phyloP scores from a whole-genome alignment of 2,888 invertebrate species.

The Phymatocera aterrima region DNA sequence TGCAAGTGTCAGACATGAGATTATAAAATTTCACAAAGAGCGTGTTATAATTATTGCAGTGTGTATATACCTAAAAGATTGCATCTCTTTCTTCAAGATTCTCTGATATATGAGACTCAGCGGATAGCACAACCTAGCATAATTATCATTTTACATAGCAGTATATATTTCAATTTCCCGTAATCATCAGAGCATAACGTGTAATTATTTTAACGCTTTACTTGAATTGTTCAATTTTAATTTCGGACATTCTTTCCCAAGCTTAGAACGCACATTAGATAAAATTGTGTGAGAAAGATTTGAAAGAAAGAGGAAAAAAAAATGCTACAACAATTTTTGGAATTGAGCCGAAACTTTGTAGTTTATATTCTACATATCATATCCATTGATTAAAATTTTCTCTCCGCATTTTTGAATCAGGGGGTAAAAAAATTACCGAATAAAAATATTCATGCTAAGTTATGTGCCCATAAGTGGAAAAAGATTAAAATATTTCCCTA shows the following conservation, averaged over 20 bases:
- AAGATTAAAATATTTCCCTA: conserved; percentile 13
- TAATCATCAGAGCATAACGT: conserved; percentile 21
- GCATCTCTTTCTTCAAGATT: conserved; percentile 28
- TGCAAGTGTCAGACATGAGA: neutral
- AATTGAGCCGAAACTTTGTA: too few species aligned
- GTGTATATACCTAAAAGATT: too few species aligned
- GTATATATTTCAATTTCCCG: neutral
- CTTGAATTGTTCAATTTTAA: conserved; percentile 13
- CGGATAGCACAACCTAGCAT: neutral
- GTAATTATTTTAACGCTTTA: conserved; percentile 13
- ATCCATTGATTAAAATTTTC: too few species aligned
- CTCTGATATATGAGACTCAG: neutral
- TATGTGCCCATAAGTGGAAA: conserved; percentile 13
- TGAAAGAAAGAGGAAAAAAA: neutral
- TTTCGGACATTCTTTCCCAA: conserved; percentile 7
- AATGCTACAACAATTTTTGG: neutral
- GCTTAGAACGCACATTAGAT: conserved; percentile 9
- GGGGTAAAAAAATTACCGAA: neutral
- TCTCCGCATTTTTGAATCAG: neutral
- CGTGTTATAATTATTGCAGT: conserved; percentile 33
- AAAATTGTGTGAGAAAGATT: neutral
- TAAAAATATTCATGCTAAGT: conserved; percentile 26
- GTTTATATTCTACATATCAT: too few species aligned
- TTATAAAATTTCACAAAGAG: conserved; percentile 20
- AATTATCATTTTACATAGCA: conserved; percentile 22